Evolutionary conservation across 2,888 invertebrate species (phyloP).

Genomic region (Andrena camellia): DNA sequence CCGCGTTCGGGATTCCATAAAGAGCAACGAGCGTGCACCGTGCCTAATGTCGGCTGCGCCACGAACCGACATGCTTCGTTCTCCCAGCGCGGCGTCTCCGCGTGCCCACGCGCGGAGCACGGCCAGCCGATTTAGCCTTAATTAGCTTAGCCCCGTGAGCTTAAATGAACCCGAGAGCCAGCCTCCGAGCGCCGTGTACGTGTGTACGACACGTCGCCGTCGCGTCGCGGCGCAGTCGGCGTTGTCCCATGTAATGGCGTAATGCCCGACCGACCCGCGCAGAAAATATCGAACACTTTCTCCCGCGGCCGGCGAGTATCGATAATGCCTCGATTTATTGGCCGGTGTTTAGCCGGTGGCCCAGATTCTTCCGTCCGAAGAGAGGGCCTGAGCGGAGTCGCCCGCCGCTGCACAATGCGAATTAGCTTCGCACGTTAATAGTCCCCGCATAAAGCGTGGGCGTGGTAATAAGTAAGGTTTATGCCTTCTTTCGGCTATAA

Average conservation of each 20-base stretch:
- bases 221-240: conserved; percentile 11
- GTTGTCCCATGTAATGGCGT: conserved; percentile 55
- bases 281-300: conserved; percentile 74
- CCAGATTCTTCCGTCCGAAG: conserved; percentile 74
- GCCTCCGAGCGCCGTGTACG: not conserved
- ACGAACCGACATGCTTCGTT: conserved; percentile 28
- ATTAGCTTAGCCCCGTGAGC: conserved; percentile 72
- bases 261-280: conserved; percentile 56
- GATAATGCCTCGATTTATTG: conserved; percentile 79
- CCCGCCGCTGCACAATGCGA: conserved; percentile 58
- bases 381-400: conserved; percentile 24
- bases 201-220: conserved; percentile 7
- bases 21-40: conserved; percentile 57
- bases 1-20: conserved; percentile 62
- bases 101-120: conserved; percentile 39
- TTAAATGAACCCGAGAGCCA: conserved; percentile 46
- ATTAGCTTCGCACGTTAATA: conserved; percentile 72
- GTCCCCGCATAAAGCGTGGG: conserved; percentile 70
- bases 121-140: conserved; percentile 70
- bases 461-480: conserved; percentile 67
- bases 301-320: conserved; percentile 65
- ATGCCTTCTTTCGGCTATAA: conserved; percentile 63
- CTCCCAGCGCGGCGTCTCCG: conserved; percentile 22
- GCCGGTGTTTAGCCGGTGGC: conserved; percentile 69
- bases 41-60: conserved; percentile 48